These are phyloP conservation scores for Oryctes rhinoceros DNA, from an alignment of 1,140 invertebrate genomes.

Conservation along the genomic window DNA sequence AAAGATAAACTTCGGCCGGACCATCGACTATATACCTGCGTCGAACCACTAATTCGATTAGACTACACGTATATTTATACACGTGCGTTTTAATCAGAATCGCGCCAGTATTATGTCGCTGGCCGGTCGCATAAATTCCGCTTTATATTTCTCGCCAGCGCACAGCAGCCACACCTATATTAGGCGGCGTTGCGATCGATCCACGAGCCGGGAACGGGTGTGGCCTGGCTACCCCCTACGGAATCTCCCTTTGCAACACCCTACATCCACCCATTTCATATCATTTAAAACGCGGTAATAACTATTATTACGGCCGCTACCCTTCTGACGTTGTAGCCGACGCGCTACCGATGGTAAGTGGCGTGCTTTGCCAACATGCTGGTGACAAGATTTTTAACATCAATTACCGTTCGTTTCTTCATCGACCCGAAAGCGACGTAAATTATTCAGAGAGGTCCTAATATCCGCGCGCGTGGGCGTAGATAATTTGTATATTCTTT, in stretches of 20 bases:
- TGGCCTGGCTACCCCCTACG: constrained; percentile 24
- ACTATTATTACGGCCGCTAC: constrained; percentile 23
- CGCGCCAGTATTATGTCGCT: neutral
- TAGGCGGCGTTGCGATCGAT: constrained; percentile 30
- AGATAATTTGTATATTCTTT: neutral
- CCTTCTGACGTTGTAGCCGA: constrained; percentile 12
- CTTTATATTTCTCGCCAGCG: constrained; percentile 16
- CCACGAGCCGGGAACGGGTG: constrained; percentile 29
- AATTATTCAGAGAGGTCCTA: constrained; percentile 3
- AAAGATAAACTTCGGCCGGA: no score
- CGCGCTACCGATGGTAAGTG: neutral
- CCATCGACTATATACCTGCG: no score
- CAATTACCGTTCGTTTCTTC: constrained; percentile 13
- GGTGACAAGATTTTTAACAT: constrained; percentile 28
- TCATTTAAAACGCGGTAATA: constrained; percentile 14
- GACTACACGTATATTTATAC: neutral
- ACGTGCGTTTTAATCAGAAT: neutral
- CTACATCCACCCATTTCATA: constrained; percentile 23
- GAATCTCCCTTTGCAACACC: constrained; percentile 31
- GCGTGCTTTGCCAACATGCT: constrained; percentile 13
- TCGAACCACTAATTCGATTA: no score
- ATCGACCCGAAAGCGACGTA: neutral
- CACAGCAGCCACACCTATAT: constrained; percentile 33
- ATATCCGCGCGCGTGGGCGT: neutral
- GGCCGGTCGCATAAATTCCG: constrained; percentile 17